Evolutionary conservation across 2,113 vertebrate genomes (phyloP), one percentile per base, ranked within the genome.

Genomic region (Chaetura pelagica): DNA sequence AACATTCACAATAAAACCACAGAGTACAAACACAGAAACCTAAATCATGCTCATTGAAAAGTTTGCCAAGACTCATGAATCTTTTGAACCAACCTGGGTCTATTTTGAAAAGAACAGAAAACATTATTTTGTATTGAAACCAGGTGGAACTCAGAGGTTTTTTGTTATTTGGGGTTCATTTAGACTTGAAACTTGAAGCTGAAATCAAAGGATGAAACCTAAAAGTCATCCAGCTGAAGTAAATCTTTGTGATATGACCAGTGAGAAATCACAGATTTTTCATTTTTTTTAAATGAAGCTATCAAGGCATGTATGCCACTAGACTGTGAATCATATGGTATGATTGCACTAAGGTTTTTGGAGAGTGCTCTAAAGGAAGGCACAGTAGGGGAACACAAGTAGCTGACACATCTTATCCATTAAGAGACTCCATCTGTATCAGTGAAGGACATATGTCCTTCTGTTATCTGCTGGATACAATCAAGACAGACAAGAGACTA

Each of bases 111-210:
- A 0, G 18, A 92, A 91, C 57, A 84, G 21, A 93, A 79, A 94
- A 89, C 91, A 96, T 79, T 71, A 85, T 93, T 91, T 94, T 96
- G 40, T 94, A 97, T 94, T 97, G 93, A 96, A 97, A 96, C 87
- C 95, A 96, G 94, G 94, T 96, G 91, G 71, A 40, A 79, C n/a
- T 66, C 17, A 26, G 77, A 84, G 62, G 8, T 68, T 96, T 49
- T 94, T 76, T 82, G 29, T 76, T 95, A 73, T 92, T 93, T 75
- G 44, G 87, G 74, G 66, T 87, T 91, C 84, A 89, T 89, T 95
- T 87, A 40, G 74, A 91, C 81, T 82, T 92, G 89, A 93, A 95
- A 86, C 42, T 52, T 78, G 91, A 93, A 94, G 84, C 93, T 94
- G 80, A 84, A 94, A 89, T 84, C 46, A 84, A 84, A 92, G 58